phyloP scores from a whole-genome alignment of 2,888 invertebrate genomes.

The Dascillus cervinus region DNA sequence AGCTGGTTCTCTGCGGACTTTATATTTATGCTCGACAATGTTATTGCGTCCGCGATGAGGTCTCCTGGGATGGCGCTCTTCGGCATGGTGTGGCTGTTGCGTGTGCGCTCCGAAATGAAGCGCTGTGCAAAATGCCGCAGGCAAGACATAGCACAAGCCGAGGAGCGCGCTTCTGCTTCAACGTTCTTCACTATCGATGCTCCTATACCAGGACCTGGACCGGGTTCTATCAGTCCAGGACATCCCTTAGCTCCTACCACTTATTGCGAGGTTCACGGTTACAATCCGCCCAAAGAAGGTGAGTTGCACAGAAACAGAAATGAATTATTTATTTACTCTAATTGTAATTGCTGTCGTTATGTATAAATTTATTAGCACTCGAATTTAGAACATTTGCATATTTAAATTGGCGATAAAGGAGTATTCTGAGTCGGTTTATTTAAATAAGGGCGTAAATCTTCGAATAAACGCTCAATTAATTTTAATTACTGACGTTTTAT shows the following conservation, averaged over 20 bases:
- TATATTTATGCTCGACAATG: slow-evolving; percentile 13
- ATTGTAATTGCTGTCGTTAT: neutral
- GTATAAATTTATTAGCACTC: neutral
- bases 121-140: slow-evolving; percentile 62
- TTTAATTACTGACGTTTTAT: slow-evolving; percentile 7
- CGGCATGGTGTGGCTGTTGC: slow-evolving; percentile 78
- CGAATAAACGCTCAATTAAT: slow-evolving; percentile 10
- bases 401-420: slow-evolving; percentile 6
- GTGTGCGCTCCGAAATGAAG: slow-evolving; percentile 72
- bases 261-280: slow-evolving; percentile 54
- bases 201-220: slow-evolving; percentile 31
- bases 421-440: slow-evolving; percentile 6
- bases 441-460: slow-evolving; percentile 6
- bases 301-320: slow-evolving; percentile 24
- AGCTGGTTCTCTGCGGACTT: slow-evolving; percentile 12
- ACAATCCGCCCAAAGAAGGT: slow-evolving; percentile 50
- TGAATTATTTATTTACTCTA: too few relatives aligned
- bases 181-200: slow-evolving; percentile 49
- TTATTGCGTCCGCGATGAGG: slow-evolving; percentile 19
- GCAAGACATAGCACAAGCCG: slow-evolving; percentile 23
- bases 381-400: slow-evolving; percentile 7
- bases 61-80: slow-evolving; percentile 69
- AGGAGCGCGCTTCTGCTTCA: slow-evolving; percentile 27
- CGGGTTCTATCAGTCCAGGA: slow-evolving; percentile 31
- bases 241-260: slow-evolving; percentile 41